Base-by-base conservation (phyloP, 2,113 vertebrate genomes). In the Scophthalmus maximus region DNA sequence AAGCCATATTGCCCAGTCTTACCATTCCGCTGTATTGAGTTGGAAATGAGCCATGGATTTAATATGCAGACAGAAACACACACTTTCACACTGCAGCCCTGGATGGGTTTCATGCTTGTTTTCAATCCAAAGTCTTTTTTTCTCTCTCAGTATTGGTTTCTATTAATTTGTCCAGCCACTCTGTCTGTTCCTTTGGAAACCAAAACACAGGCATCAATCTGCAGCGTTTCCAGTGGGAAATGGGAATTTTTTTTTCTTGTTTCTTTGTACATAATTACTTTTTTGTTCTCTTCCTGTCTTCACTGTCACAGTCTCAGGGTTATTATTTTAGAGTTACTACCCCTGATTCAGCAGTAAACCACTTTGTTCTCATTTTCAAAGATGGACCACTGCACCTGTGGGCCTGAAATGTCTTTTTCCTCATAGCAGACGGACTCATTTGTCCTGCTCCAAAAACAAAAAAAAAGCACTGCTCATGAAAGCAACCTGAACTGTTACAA, bases 161-260 rank as follows among this genome's bases (percentile, higher is more conserved):
- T 81, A 82, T 82, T 82, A 77, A 87, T 89, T 88, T 85, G 80
- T 82, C 76, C 80, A 62, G 68, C 73, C 68, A 71, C 81, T 82
- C 74, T 52, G 76, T 81, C 73, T 69, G 70, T 73, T 87, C 58
- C 76, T 88, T 79, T 86, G 53, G 78, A 85, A 84, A 84, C 77
- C 22, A 10, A 77, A 57, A 84, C 55, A 62, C 75, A 71, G 62
- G 36, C 81, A 84, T 84, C 76, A 73, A 82, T 80, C 83, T 75
- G 73, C 51, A 73, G 79, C 75, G 55, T 68, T 83, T 87, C 85
- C 80, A 82, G 12, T 60, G 72, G 86, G 78, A 87, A 88, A 89
- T 59, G 10, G 64, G 56, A 82, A 79, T 88, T 87, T 72, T 84
- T 89, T 90, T 81, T 81, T 86, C 83, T 64, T 20, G 70, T 84